Base-by-base conservation (phyloP, 2,888 invertebrate species). In the Diogma glabrata region DNA sequence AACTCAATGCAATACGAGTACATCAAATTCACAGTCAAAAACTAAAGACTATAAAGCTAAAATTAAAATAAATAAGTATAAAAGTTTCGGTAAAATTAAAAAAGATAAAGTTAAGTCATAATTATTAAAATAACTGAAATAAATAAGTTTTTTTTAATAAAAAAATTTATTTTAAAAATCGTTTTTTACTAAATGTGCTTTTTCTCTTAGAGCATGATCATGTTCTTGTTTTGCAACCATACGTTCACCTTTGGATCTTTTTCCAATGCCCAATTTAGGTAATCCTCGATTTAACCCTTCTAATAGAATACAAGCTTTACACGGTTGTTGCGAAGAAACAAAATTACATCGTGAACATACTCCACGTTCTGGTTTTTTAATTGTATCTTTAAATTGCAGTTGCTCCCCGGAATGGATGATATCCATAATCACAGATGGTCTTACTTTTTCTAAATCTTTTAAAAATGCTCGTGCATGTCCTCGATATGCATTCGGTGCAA, bases 401-500 rank as follows among this genome's bases (percentile, higher is more conserved):
- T 83, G 81, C 74, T 95, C 94, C 8, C 48, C 48, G 58, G 93
- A 92, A 67, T 91, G 86, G 57, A 93, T 89, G 48, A 93, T 90
- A 63, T 93, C 92, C 75, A 96, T 87, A 52, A 96, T 95, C 36
- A 87, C 81, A 10, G 87, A 80, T 1, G 99, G 90, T 56, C 93
- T 79, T 51, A 96, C 82, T 69, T 89, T 89, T 67, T 99, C 99
- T 63, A 99, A 73, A 70, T 97, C 93, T 67, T 99, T 97, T 1
- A 99, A 77, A 60, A 88, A 82, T 1, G 88, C 81, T 60, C 96
- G 72, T 0, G 92, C 93, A 67, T 94, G 85, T 0, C 94, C 94
- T 62, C 95, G 78, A 67, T 96, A 96, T 0, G 99, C 96, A 73
- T 99, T 94, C 1, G 99, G 99, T 2, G 97, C 92, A 73, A 96